Base-by-base conservation (phyloP, 2,113 vertebrate genomes). In the Perca flavescens region DNA sequence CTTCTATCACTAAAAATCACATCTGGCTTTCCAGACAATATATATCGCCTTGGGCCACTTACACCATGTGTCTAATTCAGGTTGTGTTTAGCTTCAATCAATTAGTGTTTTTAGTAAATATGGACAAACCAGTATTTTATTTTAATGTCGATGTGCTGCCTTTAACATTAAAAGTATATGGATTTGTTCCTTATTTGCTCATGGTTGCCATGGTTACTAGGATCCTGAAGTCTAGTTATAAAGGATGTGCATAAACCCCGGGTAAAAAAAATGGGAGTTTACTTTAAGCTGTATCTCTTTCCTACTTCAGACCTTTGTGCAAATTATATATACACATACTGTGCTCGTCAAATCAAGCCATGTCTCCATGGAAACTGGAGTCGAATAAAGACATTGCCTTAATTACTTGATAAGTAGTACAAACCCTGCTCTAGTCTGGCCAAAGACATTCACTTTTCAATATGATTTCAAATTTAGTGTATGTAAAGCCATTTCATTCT, bases 401-500 rank as follows among this genome's bases (percentile, higher is more conserved):
- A 89, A 93, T 92, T 89, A 86, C 90, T 87, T 69, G 84, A 92
- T 92, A 92, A 94, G 92, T 92, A 69, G 75, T 74, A 86, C 87
- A 91, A 89, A 89, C 79, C 87, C 80, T 75, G 80, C 73, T 86
- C 79, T 84, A 47, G 17, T 81, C 83, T 80, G 79, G 83, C 83
- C 80, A 80, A 90, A 91, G 87, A 90, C 86, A 49, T 80, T 87
- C 65, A 77, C 68, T 89, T 86, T 90, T 73, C 67, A 71, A 80
- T 71, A 77, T 78, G 53, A 79, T 91, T 82, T 89, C 40, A 79
- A 77, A 83, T 87, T 77, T 79, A 46, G 49, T n/a, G 53, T 73
- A 81, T 76, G 43, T 80, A 57, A 74, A 68, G 84, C 56, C 70
- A 71, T 88, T 89, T 83, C 81, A 73, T 82, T 88, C 73, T 84